A percentile compares a stretch with the other conserved stretches of the same genome.
These are phyloP conservation scores for Typhlichthys subterraneus DNA, from an alignment of 2,797 vertebrate species.

Conservation along the genomic window DNA sequence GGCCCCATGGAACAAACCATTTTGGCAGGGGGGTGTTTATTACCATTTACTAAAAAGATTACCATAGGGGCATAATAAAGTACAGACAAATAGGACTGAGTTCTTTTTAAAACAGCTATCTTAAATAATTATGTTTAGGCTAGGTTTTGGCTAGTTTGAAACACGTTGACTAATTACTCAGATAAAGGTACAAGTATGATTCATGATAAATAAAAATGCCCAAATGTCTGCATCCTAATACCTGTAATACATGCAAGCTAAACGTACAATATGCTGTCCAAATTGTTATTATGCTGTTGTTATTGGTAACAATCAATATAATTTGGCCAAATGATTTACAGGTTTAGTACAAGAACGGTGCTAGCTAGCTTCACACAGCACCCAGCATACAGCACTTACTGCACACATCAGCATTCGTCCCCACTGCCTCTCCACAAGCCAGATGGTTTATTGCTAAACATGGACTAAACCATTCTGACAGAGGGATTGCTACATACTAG, in stretches of 20 bases:
- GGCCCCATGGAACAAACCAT: conserved; percentile 58
- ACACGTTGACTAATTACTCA: not conserved
- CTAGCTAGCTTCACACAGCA: conserved; percentile 60
- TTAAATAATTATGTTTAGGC: not conserved
- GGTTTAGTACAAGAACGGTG: conserved; percentile 12
- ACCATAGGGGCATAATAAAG: not conserved
- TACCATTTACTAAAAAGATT: not conserved
- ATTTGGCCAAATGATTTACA: conserved; percentile 16
- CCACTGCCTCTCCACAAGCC: conserved; percentile 46
- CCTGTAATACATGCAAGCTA: too few relatives aligned
- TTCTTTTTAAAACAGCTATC: too few relatives aligned
- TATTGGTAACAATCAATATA: conserved; percentile 4
- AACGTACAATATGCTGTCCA: too few relatives aligned
- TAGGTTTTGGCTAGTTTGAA: not conserved
- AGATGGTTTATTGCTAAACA: conserved; percentile 35
- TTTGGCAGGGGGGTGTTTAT: conserved; percentile 15
- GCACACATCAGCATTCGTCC: conserved; percentile 36
- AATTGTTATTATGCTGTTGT: not conserved
- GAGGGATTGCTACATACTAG: conserved; percentile 19
- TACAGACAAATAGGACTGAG: not conserved
- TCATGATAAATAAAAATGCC: not conserved
- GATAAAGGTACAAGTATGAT: not conserved
- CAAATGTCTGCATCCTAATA: too few relatives aligned
- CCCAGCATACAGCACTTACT: conserved; percentile 41
- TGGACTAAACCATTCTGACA: conserved; percentile 64